phyloP scores from a whole-genome alignment of 2,888 invertebrate species.

The Gortyna flavago region DNA sequence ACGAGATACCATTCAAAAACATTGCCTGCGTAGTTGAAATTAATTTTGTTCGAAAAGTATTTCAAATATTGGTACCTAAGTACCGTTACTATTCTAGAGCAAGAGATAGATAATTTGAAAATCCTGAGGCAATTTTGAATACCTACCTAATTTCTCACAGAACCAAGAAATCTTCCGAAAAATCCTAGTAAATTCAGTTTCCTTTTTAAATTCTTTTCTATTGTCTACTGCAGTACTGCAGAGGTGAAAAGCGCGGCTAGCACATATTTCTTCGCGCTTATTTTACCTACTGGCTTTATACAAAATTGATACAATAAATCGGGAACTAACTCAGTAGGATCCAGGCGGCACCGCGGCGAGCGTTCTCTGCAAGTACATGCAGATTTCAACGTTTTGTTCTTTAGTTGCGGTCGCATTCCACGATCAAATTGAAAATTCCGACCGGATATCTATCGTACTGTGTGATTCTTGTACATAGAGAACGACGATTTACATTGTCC shows the following conservation, averaged over 20 bases:
- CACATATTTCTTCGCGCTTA: constrained; percentile 62
- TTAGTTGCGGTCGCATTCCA: constrained; percentile 77
- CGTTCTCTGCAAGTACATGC: constrained; percentile 73
- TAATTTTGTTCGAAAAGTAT: constrained; percentile 18
- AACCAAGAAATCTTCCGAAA: constrained; percentile 9
- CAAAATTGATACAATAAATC: constrained; percentile 83
- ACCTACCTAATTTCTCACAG: not conserved
- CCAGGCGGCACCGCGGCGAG: constrained; percentile 53
- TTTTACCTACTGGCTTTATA: constrained; percentile 70
- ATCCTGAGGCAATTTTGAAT: not conserved
- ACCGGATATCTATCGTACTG: constrained; percentile 70
- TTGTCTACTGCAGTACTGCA: constrained; percentile 47
- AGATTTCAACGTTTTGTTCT: constrained; percentile 82
- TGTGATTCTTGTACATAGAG: constrained; percentile 46
- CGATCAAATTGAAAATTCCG: constrained; percentile 86
- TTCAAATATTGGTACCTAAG: constrained; percentile 8
- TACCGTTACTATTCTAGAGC: not conserved
- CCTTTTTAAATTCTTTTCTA: constrained; percentile 53
- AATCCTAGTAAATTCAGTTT: constrained; percentile 27
- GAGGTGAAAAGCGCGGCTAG: constrained; percentile 57
- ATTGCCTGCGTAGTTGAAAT: constrained; percentile 6
- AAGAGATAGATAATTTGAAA: not conserved
- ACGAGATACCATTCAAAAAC: not conserved
- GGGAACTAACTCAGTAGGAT: constrained; percentile 73
- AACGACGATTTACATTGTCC: not conserved